phyloP scores from a whole-genome alignment of 2,888 invertebrate genomes.

The Tholera decimalis region DNA sequence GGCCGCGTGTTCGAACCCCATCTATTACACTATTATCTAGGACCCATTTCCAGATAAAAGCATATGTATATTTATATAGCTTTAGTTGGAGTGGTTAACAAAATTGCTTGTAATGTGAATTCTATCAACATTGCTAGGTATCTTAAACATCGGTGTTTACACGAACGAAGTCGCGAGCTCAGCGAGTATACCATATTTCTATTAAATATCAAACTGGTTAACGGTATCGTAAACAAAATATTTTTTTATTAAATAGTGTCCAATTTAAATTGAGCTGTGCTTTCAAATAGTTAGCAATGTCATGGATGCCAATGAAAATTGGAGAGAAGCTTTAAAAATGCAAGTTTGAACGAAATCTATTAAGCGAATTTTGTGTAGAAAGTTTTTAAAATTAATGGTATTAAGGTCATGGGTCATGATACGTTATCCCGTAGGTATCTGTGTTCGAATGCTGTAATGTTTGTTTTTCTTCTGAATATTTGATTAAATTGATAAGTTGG shows the following conservation, averaged over 20 bases:
- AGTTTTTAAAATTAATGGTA: conserved; percentile 70
- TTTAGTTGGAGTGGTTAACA: too few relatives aligned
- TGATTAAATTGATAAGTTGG: conserved; percentile 60
- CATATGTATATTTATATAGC: too few relatives aligned
- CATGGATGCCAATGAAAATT: conserved; percentile 9
- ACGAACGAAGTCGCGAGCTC: too few relatives aligned
- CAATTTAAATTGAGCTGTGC: conserved; percentile 31
- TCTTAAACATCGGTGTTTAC: too few relatives aligned
- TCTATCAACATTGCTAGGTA: too few relatives aligned
- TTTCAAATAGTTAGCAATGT: not conserved
- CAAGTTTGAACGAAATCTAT: conserved; percentile 60
- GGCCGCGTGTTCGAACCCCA: too few relatives aligned
- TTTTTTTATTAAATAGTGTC: conserved; percentile 44
- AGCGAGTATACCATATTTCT: conserved; percentile 51
- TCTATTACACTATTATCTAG: too few relatives aligned
- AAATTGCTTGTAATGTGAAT: too few relatives aligned
- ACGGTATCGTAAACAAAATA: conserved; percentile 65
- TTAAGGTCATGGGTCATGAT: conserved; percentile 70
- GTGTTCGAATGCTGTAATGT: conserved; percentile 54
- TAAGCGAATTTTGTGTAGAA: conserved; percentile 72
- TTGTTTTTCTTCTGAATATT: conserved; percentile 69
- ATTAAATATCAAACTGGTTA: conserved; percentile 60
- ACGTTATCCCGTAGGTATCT: conserved; percentile 53
- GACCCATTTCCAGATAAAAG: too few relatives aligned
- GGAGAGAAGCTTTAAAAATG: conserved; percentile 38